Base-by-base conservation (phyloP, 2,797 vertebrate genomes). In the Alcedo quadribrachys region DNA sequence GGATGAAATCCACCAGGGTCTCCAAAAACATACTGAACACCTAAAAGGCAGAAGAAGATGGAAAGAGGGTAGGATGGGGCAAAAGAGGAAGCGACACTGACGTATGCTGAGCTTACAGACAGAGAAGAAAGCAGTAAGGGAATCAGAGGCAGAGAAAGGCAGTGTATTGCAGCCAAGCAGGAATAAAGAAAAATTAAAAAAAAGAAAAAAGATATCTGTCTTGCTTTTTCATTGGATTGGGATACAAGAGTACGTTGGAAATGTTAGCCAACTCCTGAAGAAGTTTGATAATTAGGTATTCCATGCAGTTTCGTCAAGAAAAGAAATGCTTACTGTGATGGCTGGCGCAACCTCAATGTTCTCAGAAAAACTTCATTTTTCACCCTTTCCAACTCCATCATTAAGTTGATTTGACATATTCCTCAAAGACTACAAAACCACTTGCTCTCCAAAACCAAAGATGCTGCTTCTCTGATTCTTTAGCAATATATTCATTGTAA, bases 1-100 rank as follows among this genome's bases (percentile, higher is more conserved):
- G 97, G 93, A 99, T 98, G 97, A 99, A 99, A 96, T 99, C 99
- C 45, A 99, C 99, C 78, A 99, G 97, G 0, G 99, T 99, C 97
- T 99, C 99, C 98, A 99, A 97, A 98, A 99, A 99, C 99, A 99
- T 99, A 95, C 99, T 99, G 98, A 99, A 99, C 46, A 99, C 99
- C 99, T 99, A 94, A 10, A 98, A 95, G 91, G 87, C 82, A 94
- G 91, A 92, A 97, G 70, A 92, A 91, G 92, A 91, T 60, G 83
- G 81, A 94, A 92, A 91, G 82, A 91, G 87, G 95, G 95, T 78
- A 95, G 92, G 84, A 89, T 67, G 87, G 83, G 89, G 90, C 90
- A 79, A 96, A 96, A 97, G 96, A 97, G 95, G 94, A 97, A 95
- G 88, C 15, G 57, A 96, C 92, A 95, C 91, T 97, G 95, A 97